These are phyloP conservation scores for Phenganax marumi DNA, from an alignment of 92 coral and sea anemone genomes.

Conservation along the genomic window DNA sequence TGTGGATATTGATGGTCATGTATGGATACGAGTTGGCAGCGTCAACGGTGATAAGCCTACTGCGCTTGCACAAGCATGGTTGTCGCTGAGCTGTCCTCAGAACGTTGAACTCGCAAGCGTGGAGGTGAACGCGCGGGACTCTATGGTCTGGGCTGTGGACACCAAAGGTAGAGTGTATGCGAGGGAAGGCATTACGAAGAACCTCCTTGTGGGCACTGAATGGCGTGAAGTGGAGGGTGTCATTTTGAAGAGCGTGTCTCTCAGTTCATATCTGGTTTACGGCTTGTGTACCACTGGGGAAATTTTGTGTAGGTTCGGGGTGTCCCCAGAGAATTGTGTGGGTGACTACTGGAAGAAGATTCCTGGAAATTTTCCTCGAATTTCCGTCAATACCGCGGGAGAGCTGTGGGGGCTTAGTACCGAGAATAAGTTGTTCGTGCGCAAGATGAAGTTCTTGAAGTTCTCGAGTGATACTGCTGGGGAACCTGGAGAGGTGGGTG, in stretches of 20 bases:
- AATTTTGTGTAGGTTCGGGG: slow-evolving; percentile 89
- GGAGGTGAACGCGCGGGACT: slow-evolving; percentile 82
- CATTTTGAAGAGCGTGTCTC: slow-evolving; percentile 69
- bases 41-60: slow-evolving; percentile 59
- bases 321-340: slow-evolving; percentile 64
- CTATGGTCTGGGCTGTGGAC: slow-evolving; percentile 94
- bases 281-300: slow-evolving; percentile 85
- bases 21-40: slow-evolving; percentile 87
- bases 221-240: slow-evolving; percentile 87
- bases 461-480: background rate
- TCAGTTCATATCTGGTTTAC: slow-evolving; percentile 74
- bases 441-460: slow-evolving; percentile 74
- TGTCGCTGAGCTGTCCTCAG: slow-evolving; percentile 73
- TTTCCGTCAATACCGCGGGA: slow-evolving; percentile 80
- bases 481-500: background rate
- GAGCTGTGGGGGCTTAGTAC: slow-evolving; percentile 91
- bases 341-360: slow-evolving; percentile 98
- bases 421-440: slow-evolving; percentile 82
- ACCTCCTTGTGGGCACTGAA: slow-evolving; percentile 75
- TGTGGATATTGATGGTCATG: slow-evolving; percentile 72
- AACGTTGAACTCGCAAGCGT: slow-evolving; percentile 65
- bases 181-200: slow-evolving; percentile 72
- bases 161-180: slow-evolving; percentile 87
- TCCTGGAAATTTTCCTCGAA: slow-evolving; percentile 84
- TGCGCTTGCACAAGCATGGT: slow-evolving; percentile 77